Percentiles rank a stretch among this genome's conserved stretches.
Evolutionary conservation across 2,888 invertebrate genomes (phyloP).

Genomic region (Ormyrus thymus): DNA sequence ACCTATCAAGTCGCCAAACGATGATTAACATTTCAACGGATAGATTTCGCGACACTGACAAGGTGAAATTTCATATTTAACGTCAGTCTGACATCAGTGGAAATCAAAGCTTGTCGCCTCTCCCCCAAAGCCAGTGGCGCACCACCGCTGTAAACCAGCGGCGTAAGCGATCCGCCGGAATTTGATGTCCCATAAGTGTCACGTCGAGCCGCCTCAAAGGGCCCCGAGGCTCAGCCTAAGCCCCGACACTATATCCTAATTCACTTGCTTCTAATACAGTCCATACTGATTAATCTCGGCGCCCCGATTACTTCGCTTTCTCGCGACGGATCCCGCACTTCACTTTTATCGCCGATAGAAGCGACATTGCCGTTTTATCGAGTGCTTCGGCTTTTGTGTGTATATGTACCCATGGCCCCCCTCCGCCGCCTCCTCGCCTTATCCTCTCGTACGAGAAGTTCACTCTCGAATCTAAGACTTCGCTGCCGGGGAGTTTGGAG

Average conservation of each 20-base stretch:
- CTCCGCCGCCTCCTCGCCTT: too few relatives aligned
- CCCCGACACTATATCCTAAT: constrained; percentile 12
- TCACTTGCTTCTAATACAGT: constrained; percentile 1
- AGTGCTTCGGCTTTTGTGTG: not conserved
- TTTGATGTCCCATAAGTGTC: constrained; percentile 39
- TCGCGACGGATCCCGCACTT: not conserved
- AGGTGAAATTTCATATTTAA: too few relatives aligned
- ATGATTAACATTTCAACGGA: too few relatives aligned
- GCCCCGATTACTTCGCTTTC: not conserved
- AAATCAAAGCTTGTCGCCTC: too few relatives aligned
- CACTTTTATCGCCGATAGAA: too few relatives aligned
- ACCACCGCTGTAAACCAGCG: too few relatives aligned
- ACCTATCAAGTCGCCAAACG: too few relatives aligned
- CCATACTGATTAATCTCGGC: constrained; percentile 20
- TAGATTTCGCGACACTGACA: too few relatives aligned
- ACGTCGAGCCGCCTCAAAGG: constrained; percentile 23
- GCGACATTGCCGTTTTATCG: too few relatives aligned
- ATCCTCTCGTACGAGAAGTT: too few relatives aligned
- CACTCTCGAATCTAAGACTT: constrained; percentile 11
- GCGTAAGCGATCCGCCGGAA: constrained; percentile 30
- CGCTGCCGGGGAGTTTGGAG: constrained; percentile 16
- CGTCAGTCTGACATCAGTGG: too few relatives aligned
- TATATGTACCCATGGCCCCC: not conserved
- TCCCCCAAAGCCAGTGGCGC: too few relatives aligned
- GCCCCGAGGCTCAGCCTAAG: constrained; percentile 21